Percentiles rank a stretch among this genome's conserved stretches.
These are phyloP conservation scores for Sialis lutaria DNA, from an alignment of 2,888 invertebrate species.

Conservation along the genomic window DNA sequence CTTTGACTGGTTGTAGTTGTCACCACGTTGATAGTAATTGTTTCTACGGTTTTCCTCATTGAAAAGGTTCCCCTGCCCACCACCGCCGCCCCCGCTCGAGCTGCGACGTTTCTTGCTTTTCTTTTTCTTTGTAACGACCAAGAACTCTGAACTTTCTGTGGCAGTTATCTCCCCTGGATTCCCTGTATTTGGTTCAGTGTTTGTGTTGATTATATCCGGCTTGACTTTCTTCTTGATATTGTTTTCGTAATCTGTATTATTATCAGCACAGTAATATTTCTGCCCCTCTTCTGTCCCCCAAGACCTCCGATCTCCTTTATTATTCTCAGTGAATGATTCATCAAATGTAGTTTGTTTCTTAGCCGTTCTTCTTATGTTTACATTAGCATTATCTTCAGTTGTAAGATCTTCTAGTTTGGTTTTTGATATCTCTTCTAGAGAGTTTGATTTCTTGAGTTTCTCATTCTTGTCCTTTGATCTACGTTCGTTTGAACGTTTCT, in stretches of 20 bases:
- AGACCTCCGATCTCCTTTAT: constrained; percentile 20
- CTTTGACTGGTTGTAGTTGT: constrained; percentile 1
- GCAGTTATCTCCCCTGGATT: constrained; percentile 9
- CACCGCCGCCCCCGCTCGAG: constrained; percentile 26
- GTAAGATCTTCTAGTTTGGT: constrained; percentile 57
- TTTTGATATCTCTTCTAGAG: constrained; percentile 65
- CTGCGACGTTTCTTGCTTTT: constrained; percentile 52
- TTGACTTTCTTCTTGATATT: constrained; percentile 16
- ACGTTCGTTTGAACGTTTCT: constrained; percentile 23
- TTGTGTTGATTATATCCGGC: constrained; percentile 10
- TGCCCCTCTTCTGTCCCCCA: constrained; percentile 41
- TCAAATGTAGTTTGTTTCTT: constrained; percentile 15
- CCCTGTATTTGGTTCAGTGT: constrained; percentile 22
- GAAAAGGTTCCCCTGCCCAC: constrained; percentile 17
- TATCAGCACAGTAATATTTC: constrained; percentile 27
- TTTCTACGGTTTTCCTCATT: constrained; percentile 7
- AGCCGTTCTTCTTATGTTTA: constrained; percentile 11
- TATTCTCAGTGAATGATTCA: constrained; percentile 16
- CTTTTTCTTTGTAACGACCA: constrained; percentile 69
- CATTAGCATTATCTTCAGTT: constrained; percentile 20
- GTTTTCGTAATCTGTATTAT: constrained; percentile 17
- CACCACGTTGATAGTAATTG: constrained; percentile 2
- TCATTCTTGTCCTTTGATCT: constrained; percentile 22
- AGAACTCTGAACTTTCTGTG: constrained; percentile 51
- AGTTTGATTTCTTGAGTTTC: constrained; percentile 52